Evolutionary conservation across 2,113 vertebrate species (phyloP), one percentile per base, ranked within the genome.

Genomic region (Pampusana beccarii): DNA sequence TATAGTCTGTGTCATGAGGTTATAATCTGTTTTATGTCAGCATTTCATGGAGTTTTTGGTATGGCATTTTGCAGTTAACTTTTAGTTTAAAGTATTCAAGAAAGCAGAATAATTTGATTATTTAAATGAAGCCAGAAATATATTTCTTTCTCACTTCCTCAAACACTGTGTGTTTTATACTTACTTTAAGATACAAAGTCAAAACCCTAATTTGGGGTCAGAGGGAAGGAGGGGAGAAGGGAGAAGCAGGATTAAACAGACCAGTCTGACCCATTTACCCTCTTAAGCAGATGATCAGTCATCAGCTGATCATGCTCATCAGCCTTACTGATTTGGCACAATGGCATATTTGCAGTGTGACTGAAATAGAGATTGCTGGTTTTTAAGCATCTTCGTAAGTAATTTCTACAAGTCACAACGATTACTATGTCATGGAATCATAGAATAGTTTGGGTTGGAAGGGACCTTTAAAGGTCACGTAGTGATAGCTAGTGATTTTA

Each of bases 251-350:
- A 94, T 95, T 95, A 96, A 90, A 44, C 46, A 79, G 65, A 72
- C 61, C 62, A 67, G 57, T 64, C 70, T 97, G 96, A 96, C 95
- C 97, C 73, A 96, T 95, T 94, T 97, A 92, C 6, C 6, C 78
- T 93, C 72, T 90, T 96, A 95, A 97, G 85, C 28, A 97, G 94
- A 93, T 90, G 87, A 97, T 93, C 92, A 95, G 72, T 78, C 72
- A 92, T 82, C 86, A 96, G 87, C 91, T 92, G 86, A 84, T 94
- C 77, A 83, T 77, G 67, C 82, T 84, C 61, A 82, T 60, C 71
- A 82, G 82, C 46, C 87, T 92, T 54, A 81, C 72, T 66, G 69
- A 94, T 86, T 88, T 87, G 70, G 95, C 67, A 95, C 83, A 81
- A 92, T 54, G 64, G 95, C 23, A 50, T 62, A 86, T 33, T 75